Percentiles rank a stretch among this genome's conserved stretches.
Evolutionary conservation across 2,113 vertebrate genomes (phyloP).

Genomic region (Ceratotherium simum): DNA sequence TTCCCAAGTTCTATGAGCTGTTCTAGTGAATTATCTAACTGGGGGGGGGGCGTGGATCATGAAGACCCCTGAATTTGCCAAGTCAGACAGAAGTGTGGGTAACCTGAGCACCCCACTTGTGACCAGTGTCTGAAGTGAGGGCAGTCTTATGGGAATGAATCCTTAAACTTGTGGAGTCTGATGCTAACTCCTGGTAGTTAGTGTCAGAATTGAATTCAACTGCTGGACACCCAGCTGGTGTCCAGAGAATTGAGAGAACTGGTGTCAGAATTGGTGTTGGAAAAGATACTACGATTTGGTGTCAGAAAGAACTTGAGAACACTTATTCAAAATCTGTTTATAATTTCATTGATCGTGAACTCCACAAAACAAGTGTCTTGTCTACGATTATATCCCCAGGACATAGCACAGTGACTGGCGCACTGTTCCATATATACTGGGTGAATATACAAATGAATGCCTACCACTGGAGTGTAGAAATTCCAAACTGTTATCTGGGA

Average conservation of each 20-base stretch:
- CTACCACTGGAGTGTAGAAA: neutral
- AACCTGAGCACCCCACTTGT: neutral
- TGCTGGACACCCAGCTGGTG: neutral
- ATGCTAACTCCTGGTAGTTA: neutral
- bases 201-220: neutral
- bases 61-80: neutral
- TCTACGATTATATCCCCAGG: neutral
- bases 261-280: neutral
- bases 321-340: neutral
- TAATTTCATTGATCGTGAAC: neutral
- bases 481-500: neutral
- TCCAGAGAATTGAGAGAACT: too few species aligned
- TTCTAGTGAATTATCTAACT: neutral
- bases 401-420: neutral
- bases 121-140: neutral
- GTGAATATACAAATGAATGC: neutral
- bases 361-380: neutral
- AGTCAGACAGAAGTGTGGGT: neutral
- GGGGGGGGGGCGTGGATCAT: neutral
- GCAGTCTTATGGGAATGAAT: neutral
- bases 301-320: constrained; percentile 10
- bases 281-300: neutral
- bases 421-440: neutral
- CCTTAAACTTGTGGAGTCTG: neutral
- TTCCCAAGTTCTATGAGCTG: neutral